Conservation (phyloP, 2,113 vertebrate species). For the Pluvialis apricaria region DNA sequence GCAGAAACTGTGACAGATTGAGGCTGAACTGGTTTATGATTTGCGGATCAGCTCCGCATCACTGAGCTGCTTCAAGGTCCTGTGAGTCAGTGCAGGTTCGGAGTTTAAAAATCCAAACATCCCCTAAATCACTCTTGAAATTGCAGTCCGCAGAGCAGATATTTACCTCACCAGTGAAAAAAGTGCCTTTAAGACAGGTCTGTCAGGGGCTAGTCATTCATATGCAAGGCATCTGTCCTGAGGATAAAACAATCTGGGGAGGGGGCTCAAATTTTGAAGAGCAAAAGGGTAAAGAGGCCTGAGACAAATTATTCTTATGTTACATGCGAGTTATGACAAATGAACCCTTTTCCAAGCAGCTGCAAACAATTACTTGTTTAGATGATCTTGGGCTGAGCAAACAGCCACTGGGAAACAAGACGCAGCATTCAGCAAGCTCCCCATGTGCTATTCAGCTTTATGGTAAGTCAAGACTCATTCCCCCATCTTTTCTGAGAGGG, state of each 20-base stretch:
- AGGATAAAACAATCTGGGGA: rapidly evolving
- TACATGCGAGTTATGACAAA: not conserved
- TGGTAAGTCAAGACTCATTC: not conserved
- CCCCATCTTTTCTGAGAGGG: not conserved
- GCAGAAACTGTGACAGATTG: not conserved
- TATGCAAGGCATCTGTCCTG: not conserved
- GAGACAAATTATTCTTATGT: not conserved
- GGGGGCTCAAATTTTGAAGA: not conserved
- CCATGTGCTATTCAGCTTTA: not conserved
- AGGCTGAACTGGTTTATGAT: not conserved
- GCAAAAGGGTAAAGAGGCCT: not conserved
- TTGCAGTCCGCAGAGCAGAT: not conserved
- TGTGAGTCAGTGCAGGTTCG: not conserved
- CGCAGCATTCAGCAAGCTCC: not conserved
- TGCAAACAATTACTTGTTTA: not conserved
- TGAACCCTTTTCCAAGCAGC: not conserved
- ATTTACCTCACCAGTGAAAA: too few species aligned
- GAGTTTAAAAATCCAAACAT: not conserved
- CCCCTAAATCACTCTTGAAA: not conserved
- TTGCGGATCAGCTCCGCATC: not conserved
- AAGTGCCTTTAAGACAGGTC: not conserved
- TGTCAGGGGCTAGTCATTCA: too few species aligned
- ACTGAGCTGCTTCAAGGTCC: not conserved
- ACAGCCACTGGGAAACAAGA: not conserved
- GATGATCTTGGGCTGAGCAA: not conserved